Conservation (phyloP, 1,140 invertebrate genomes). For the Diuraphis noxia region DNA sequence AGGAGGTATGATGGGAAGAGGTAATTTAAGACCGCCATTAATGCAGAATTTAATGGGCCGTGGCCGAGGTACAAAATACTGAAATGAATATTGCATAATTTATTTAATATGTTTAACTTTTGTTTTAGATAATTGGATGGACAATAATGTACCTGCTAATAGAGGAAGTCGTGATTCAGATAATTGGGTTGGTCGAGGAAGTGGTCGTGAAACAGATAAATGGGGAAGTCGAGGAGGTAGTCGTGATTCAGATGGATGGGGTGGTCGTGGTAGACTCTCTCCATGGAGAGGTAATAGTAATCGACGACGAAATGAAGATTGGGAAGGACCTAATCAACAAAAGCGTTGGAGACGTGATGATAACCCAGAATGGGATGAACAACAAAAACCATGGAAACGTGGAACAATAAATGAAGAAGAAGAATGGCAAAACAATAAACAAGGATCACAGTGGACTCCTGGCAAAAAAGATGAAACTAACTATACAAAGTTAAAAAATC, state of each 20-base stretch:
- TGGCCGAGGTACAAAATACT: constrained; percentile 32
- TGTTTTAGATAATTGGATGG: constrained; percentile 43
- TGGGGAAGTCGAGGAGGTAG: constrained; percentile 30
- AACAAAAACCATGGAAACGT: constrained; percentile 45
- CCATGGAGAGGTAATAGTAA: constrained; percentile 21
- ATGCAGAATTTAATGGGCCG: constrained; percentile 34
- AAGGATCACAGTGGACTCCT: background rate
- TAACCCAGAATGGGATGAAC: constrained; percentile 45
- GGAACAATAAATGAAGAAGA: constrained; percentile 34
- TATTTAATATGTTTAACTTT: background rate
- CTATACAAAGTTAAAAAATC: constrained; percentile 25
- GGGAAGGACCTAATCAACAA: constrained; percentile 46
- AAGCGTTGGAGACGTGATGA: constrained; percentile 47
- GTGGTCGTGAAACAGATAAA: constrained; percentile 35
- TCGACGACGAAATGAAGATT: constrained; percentile 30
- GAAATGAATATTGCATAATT: background rate
- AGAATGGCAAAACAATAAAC: constrained; percentile 32
- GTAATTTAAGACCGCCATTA: constrained; percentile 44
- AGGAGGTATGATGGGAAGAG: constrained; percentile 49
- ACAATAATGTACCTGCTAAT: constrained; percentile 13
- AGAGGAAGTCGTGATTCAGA: constrained; percentile 36
- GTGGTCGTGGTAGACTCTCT: constrained; percentile 11
- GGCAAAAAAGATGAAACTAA: constrained; percentile 21
- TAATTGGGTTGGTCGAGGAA: constrained; percentile 9
- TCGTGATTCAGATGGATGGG: constrained; percentile 40